Percentiles rank a stretch among this genome's conserved stretches.
These are phyloP conservation scores for Heliopora coerulea DNA, from an alignment of 92 coral and sea anemone genomes.

Conservation along the genomic window DNA sequence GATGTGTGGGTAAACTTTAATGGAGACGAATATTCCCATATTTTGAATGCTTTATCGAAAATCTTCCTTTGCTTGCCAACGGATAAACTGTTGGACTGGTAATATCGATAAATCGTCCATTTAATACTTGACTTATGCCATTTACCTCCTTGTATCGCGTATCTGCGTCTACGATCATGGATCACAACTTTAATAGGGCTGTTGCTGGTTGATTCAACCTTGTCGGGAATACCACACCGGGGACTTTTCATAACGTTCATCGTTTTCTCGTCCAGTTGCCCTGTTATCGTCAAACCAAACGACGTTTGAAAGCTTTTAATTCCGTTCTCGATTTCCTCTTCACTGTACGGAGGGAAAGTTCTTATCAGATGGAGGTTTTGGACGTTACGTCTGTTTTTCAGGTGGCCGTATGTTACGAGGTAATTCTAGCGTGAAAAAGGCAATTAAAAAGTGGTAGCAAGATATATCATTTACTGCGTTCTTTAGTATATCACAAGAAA, in stretches of 20 bases:
- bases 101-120: slow-evolving; percentile 47
- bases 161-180: slow-evolving; percentile 45
- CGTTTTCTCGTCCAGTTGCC: slow-evolving; percentile 34
- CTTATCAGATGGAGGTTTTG: slow-evolving; percentile 1
- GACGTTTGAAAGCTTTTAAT: slow-evolving; percentile 38
- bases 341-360: slow-evolving; percentile 7
- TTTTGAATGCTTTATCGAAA: slow-evolving; percentile 28
- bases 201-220: background rate
- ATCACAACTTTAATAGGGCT: slow-evolving; percentile 15
- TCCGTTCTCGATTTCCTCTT: slow-evolving; percentile 18
- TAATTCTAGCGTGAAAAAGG: slow-evolving; percentile 5
- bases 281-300: slow-evolving; percentile 36
- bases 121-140: slow-evolving; percentile 43
- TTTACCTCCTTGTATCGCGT: slow-evolving; percentile 29
- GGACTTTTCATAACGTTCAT: slow-evolving; percentile 20
- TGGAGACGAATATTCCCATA: slow-evolving; percentile 27
- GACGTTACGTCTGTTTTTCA: slow-evolving; percentile 18
- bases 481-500: no score
- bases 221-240: slow-evolving; percentile 52
- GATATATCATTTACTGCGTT: no score
- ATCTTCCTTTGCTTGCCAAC: slow-evolving; percentile 10
- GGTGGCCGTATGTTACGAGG: slow-evolving; percentile 36
- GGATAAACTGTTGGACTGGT: background rate
- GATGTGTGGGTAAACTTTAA: slow-evolving; percentile 45
- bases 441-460: background rate